A percentile compares a stretch with the other conserved stretches of the same genome.
Conservation (phyloP, 2,888 invertebrate genomes). For the Calliscelio sp. region DNA sequence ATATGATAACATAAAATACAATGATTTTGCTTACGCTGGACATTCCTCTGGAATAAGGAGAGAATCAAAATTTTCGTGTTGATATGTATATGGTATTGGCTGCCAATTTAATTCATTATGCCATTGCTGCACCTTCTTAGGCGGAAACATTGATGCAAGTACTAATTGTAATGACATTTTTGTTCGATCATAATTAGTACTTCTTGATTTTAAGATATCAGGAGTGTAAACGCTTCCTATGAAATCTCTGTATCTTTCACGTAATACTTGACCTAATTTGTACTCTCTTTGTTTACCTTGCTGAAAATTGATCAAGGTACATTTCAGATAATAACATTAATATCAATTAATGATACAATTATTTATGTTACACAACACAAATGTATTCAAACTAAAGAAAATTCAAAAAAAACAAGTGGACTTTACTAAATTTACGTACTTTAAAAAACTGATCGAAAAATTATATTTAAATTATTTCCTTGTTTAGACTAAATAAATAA, state of each 20-base stretch:
- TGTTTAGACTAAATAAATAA: too few species aligned
- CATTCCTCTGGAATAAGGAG: too few species aligned
- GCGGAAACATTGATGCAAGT: conserved; percentile 90
- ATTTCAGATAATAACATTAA: background rate
- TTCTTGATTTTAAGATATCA: conserved; percentile 85
- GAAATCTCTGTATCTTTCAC: conserved; percentile 86
- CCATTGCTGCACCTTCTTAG: conserved; percentile 87
- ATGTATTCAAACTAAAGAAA: background rate
- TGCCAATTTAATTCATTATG: conserved; percentile 88
- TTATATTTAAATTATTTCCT: too few species aligned
- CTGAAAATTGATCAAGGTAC: conserved; percentile 81
- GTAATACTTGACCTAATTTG: conserved; percentile 86
- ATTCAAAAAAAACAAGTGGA: too few species aligned
- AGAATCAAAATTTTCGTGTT: conserved; percentile 55
- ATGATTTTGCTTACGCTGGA: too few species aligned
- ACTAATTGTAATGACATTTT: conserved; percentile 91
- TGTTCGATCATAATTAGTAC: conserved; percentile 91
- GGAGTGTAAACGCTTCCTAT: conserved; percentile 86
- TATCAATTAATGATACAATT: too few species aligned
- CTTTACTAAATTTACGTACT: too few species aligned
- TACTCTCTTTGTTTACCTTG: conserved; percentile 87
- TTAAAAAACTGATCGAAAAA: too few species aligned
- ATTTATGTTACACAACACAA: too few species aligned
- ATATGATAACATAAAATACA: too few species aligned
- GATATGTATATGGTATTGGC: conserved; percentile 86